A percentile compares a stretch with the other conserved stretches of the same genome.
These are phyloP conservation scores for Wasmannia auropunctata DNA, from an alignment of 1,140 invertebrate genomes.

Conservation along the genomic window DNA sequence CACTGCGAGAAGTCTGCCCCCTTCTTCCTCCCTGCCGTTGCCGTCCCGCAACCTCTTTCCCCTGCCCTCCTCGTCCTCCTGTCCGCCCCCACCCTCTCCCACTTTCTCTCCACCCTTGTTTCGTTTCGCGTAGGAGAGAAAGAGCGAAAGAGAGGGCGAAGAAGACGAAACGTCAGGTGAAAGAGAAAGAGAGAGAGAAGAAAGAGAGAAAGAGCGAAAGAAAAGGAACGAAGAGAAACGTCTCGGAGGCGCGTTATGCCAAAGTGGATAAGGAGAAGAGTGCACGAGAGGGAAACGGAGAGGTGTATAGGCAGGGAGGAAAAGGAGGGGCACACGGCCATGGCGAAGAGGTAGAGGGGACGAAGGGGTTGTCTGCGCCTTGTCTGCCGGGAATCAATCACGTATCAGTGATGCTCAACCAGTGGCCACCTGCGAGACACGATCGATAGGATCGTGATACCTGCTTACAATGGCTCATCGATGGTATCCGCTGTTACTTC, in stretches of 20 bases:
- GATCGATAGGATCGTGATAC: constrained; percentile 51
- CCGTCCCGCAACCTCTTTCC: constrained; percentile 55
- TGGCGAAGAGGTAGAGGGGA: constrained; percentile 54
- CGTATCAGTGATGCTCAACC: constrained; percentile 78
- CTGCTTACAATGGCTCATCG: not conserved
- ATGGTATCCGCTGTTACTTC: constrained; percentile 22
- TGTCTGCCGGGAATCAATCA: constrained; percentile 83
- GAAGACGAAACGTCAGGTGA: constrained; percentile 61
- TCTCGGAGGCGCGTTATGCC: constrained; percentile 40
- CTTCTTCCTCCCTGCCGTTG: constrained; percentile 59
- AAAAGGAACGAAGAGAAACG: constrained; percentile 48
- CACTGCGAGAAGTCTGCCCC: constrained; percentile 61
- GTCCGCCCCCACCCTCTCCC: constrained; percentile 60
- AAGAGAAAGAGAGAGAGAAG: constrained; percentile 52
- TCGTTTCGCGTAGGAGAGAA: constrained; percentile 60
- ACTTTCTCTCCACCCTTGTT: constrained; percentile 61
- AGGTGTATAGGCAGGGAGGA: constrained; percentile 63
- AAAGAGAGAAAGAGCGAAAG: constrained; percentile 47
- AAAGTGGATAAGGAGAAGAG: constrained; percentile 54
- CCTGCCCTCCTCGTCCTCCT: constrained; percentile 62
- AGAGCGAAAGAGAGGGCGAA: constrained; percentile 59
- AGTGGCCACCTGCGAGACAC: constrained; percentile 53
- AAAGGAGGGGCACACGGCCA: constrained; percentile 54
- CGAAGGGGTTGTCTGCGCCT: constrained; percentile 82
- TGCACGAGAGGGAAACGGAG: constrained; percentile 56